Base-by-base conservation (phyloP, 92 coral and sea anemone genomes). In the Pocillopora meandrina region DNA sequence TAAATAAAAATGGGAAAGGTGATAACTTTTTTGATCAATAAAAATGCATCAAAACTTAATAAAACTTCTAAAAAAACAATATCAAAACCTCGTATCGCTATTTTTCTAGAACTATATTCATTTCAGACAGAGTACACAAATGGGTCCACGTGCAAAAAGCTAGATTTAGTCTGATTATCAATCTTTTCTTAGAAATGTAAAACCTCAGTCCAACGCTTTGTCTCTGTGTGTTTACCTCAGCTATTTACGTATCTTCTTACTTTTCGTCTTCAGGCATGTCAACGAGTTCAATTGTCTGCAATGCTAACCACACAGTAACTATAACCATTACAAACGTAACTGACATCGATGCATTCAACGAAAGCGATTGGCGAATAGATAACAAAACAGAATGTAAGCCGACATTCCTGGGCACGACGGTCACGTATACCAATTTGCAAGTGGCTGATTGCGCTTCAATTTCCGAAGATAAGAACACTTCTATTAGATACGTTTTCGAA, bases 291-390 rank as follows among this genome's bases (percentile, higher is more conserved):
- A 12, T 69, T 35, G 74, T 69, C 52, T 69, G 74, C 18, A 69
- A 69, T 52, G 19, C 12, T 34, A 15, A 69, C 3, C 74, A 69
- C 56, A 69, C 74, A 12, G 74, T 69, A 19, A 69, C 74, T 14
- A 69, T 69, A 5, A 69, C 56, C 74, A 69, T 69, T 12, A 33
- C 13, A n/a, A 69, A 69, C n/a, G 74, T 69, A 33, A 34, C 2
- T 16, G 74, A 35, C 56, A 35, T 69, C 42, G 52, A 0, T 33
- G 21, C 35, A 52, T 69, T 69, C 31, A 69, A 35, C 55, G 56
- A 34, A 69, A 69, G 74, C 52, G 74, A 69, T 33, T 69, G 74
- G 74, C 74, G 74, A 33, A 35, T 69, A 2, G 20, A 34, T 52
- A 36, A 33, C 56, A 69, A 69, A n/a, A 16, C 52, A 35, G 55